Percentiles rank a stretch among this genome's conserved stretches.
These are phyloP conservation scores for Girardia tigrina DNA, from an alignment of 2,888 invertebrate genomes.

Conservation along the genomic window DNA sequence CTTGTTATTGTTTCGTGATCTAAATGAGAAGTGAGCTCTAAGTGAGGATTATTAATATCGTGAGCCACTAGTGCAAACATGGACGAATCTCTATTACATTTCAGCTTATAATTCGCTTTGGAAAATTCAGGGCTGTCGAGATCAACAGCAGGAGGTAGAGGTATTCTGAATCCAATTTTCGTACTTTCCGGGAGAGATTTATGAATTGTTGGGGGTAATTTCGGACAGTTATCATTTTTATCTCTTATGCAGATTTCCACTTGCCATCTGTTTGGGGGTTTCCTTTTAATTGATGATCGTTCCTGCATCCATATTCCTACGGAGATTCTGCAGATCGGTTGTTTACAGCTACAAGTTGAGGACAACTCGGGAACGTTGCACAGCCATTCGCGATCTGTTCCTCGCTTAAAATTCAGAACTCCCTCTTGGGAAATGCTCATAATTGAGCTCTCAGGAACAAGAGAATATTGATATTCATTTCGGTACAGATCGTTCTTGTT, in stretches of 20 bases:
- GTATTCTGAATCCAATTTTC: background rate
- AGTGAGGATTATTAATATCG: background rate
- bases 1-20: background rate
- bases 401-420: background rate
- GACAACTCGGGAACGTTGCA: background rate
- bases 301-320: background rate
- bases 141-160: background rate
- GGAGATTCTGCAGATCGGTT: background rate
- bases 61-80: background rate
- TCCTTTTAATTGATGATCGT: background rate
- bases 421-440: background rate
- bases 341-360: background rate
- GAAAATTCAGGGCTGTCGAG: background rate
- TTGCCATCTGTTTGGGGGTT: background rate
- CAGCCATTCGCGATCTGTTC: background rate
- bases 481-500: background rate
- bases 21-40: background rate
- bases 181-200: background rate
- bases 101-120: background rate
- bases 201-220: background rate
- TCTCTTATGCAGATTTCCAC: background rate
- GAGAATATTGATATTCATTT: background rate
- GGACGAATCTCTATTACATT: background rate
- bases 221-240: slow-evolving; percentile 16
- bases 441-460: background rate